phyloP scores from a whole-genome alignment of 2,888 invertebrate genomes.

The Dicyrtomina minuta region DNA sequence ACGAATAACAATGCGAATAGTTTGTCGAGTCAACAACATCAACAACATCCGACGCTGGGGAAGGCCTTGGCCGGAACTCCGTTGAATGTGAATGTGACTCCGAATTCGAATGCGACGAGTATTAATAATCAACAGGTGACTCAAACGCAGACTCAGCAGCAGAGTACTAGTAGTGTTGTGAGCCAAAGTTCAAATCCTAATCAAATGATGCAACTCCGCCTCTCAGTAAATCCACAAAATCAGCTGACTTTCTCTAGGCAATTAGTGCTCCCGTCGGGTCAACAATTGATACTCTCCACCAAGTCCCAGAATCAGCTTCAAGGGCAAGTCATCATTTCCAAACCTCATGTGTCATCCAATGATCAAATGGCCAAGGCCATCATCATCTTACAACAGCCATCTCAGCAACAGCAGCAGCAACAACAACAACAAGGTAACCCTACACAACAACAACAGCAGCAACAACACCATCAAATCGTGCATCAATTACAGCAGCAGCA shows the following conservation, averaged over 20 bases:
- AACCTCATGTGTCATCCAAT: slow-evolving; percentile 39
- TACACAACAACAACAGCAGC: slow-evolving; percentile 53
- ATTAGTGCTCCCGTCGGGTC: slow-evolving; percentile 51
- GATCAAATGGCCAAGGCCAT: slow-evolving; percentile 52
- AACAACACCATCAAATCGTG: slow-evolving; percentile 39
- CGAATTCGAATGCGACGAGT: not conserved
- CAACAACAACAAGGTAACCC: slow-evolving; percentile 7
- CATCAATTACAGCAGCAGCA: slow-evolving; percentile 35
- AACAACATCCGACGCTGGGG: too few species aligned
- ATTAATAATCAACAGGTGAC: too few species aligned
- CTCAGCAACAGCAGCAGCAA: slow-evolving; percentile 20
- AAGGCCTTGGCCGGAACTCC: too few species aligned
- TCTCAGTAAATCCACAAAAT: slow-evolving; percentile 37
- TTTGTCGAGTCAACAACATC: too few species aligned
- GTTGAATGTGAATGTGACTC: too few species aligned
- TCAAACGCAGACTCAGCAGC: too few species aligned
- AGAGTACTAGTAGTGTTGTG: not conserved
- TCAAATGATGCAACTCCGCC: slow-evolving; percentile 36
- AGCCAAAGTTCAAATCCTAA: slow-evolving; percentile 7
- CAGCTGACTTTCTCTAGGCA: slow-evolving; percentile 51
- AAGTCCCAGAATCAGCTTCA: slow-evolving; percentile 46
- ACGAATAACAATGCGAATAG: too few species aligned
- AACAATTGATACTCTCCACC: slow-evolving; percentile 49
- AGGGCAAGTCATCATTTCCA: slow-evolving; percentile 51
- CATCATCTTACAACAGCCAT: slow-evolving; percentile 47